phyloP scores from a whole-genome alignment of 2,888 invertebrate species.

The Xanthia icteritia region DNA sequence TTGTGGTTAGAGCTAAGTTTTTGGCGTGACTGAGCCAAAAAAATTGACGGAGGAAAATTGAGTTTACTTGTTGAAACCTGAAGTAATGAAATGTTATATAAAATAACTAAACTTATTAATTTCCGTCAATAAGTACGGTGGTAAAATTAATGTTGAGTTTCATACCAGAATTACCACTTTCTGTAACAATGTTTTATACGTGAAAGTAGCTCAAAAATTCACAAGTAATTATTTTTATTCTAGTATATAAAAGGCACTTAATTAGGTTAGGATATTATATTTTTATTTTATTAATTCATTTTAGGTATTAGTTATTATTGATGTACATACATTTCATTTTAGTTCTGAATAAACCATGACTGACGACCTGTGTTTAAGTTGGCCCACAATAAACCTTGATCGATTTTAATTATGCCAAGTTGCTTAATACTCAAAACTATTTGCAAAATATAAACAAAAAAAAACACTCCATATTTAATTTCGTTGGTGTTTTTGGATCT shows the following conservation, averaged over 20 bases:
- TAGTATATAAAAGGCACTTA: not conserved
- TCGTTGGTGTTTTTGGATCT: no score
- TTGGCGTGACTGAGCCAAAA: not conserved
- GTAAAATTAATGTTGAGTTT: not conserved
- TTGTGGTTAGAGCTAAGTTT: not conserved
- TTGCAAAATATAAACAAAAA: no score
- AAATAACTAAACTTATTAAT: not conserved
- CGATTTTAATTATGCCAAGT: not conserved
- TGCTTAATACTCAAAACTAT: not conserved
- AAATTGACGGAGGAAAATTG: not conserved
- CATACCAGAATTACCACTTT: not conserved
- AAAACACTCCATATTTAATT: no score
- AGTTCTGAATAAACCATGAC: not conserved
- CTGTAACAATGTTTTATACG: not conserved
- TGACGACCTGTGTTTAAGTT: not conserved
- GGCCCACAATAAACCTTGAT: not conserved
- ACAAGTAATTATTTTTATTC: not conserved
- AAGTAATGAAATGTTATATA: not conserved
- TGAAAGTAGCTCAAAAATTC: not conserved
- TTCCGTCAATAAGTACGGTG: not conserved
- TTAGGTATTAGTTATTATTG: no score
- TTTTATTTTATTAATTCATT: not conserved
- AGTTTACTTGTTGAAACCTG: not conserved
- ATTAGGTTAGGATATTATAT: not conserved
- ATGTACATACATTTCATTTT: not conserved